Evolutionary conservation across 2,888 invertebrate species (phyloP).

Genomic region (Isotomurus palustris): DNA sequence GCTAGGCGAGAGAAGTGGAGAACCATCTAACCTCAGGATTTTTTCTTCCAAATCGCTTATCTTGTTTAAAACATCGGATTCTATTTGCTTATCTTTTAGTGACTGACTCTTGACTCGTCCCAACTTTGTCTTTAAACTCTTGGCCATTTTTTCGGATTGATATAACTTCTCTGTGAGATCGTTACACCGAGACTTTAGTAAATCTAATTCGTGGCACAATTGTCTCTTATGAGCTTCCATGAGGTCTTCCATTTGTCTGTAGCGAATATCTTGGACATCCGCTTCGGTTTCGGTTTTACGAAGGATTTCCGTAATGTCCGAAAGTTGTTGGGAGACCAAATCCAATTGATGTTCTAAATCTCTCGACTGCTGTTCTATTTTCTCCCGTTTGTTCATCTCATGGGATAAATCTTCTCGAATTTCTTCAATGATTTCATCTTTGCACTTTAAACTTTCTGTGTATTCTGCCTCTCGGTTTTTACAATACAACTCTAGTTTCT

Average conservation of each 20-base stretch:
- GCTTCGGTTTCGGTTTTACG: conserved; percentile 30
- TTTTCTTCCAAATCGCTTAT: conserved; percentile 43
- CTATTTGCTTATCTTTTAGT: conserved; percentile 45
- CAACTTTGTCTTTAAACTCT: conserved; percentile 41
- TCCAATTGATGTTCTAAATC: conserved; percentile 35
- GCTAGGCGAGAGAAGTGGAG: conserved; percentile 26
- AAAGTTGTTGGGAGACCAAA: conserved; percentile 25
- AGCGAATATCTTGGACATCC: conserved; percentile 27
- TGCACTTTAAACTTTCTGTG: conserved; percentile 36
- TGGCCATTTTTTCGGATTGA: conserved; percentile 44
- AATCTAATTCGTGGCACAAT: conserved; percentile 30
- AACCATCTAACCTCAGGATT: conserved; percentile 36
- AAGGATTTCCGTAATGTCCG: conserved; percentile 28
- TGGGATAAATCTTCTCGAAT: conserved; percentile 25
- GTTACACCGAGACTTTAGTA: conserved; percentile 40
- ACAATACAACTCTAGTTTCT: conserved; percentile 51
- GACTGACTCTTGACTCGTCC: conserved; percentile 45
- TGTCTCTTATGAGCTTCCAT: conserved; percentile 29
- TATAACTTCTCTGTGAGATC: conserved; percentile 46
- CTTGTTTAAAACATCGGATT: conserved; percentile 43
- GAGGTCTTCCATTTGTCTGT: conserved; percentile 29
- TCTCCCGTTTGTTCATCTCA: conserved; percentile 31
- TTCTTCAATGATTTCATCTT: conserved; percentile 39
- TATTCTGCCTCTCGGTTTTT: conserved; percentile 37
- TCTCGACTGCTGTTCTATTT: conserved; percentile 22